These are phyloP conservation scores for Carterocephalus palaemon DNA, from an alignment of 2,888 invertebrate genomes.

Conservation along the genomic window DNA sequence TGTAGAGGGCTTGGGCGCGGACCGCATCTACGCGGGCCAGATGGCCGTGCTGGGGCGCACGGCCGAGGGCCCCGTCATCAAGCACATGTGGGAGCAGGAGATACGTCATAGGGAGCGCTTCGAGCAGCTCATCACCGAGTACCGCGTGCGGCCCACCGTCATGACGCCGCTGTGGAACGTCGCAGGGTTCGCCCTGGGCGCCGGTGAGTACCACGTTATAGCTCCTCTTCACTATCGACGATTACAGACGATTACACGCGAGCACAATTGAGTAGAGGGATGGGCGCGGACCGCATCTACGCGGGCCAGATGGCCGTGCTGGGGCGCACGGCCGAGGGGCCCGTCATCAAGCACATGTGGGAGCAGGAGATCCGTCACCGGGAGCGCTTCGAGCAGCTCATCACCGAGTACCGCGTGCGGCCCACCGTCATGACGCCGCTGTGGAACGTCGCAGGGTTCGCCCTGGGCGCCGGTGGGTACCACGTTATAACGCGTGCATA, in stretches of 20 bases:
- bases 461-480: conserved; percentile 82
- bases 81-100: conserved; percentile 99
- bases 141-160: conserved; percentile 93
- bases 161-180: conserved; percentile 96
- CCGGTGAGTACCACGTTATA: conserved; percentile 80
- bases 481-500: too few relatives aligned
- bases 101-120: conserved; percentile 93
- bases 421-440: conserved; percentile 94
- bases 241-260: too few relatives aligned
- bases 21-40: conserved; percentile 98
- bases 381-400: too few relatives aligned
- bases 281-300: too few relatives aligned
- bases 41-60: conserved; percentile 92
- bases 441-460: conserved; percentile 96
- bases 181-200: conserved; percentile 94
- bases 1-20: too few relatives aligned
- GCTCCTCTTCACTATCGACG: too few relatives aligned
- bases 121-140: conserved; percentile 91
- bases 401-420: too few relatives aligned
- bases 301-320: too few relatives aligned
- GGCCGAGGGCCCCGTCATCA: conserved; percentile 87
- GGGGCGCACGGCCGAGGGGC: too few relatives aligned
- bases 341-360: too few relatives aligned
- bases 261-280: too few relatives aligned
- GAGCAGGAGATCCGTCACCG: too few relatives aligned